Base-by-base conservation (phyloP, 2,797 vertebrate species). In the Lindbergichthys nudifrons region DNA sequence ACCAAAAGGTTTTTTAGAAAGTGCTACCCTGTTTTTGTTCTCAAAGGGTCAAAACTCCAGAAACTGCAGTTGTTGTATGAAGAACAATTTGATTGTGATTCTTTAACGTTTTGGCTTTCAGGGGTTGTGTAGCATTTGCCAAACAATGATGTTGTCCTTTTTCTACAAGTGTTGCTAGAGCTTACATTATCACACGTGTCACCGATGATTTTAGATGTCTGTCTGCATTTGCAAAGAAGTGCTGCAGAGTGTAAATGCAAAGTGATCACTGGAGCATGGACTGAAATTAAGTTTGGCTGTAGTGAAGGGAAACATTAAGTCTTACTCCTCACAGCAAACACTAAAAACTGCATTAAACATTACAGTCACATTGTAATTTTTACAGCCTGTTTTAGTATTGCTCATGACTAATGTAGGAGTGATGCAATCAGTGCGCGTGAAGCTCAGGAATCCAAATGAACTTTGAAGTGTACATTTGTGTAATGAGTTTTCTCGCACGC, bases 361-460 rank as follows among this genome's bases (percentile, higher is more conserved):
- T 88, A 91, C 41, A 72, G 85, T 86, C 81, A 83, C 80, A 77
- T 86, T 91, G 84, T 81, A 69, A 87, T 90, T 94, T 36, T 94
- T 94, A 93, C 81, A 84, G 91, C 87, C 89, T 92, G 89, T 91
- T 93, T 92, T 86, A 92, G 90, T 89, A 84, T 92, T 88, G 82
- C 89, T 91, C 87, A 77, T 88, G 86, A 92, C 90, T 88, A 89
- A 92, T 88, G 87, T 88, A 86, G 62, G 76, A 90, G 89, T 92
- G 90, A 94, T 80, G 85, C 91, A 90, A 91, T 90, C 85, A 70
- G 82, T 64, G 70, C 7, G 45, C 53, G 43, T 82, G 76, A 84
- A 78, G 80, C 85, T 78, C 77, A 80, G 85, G 69, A 87, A 91
- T 89, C 82, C 73, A 88, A 92, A 93, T 90, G 59, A 89, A 84